Percentiles rank a stretch among this genome's conserved stretches.
phyloP scores from a whole-genome alignment of 2,888 invertebrate genomes.

The Sarcophaga carnaria region DNA sequence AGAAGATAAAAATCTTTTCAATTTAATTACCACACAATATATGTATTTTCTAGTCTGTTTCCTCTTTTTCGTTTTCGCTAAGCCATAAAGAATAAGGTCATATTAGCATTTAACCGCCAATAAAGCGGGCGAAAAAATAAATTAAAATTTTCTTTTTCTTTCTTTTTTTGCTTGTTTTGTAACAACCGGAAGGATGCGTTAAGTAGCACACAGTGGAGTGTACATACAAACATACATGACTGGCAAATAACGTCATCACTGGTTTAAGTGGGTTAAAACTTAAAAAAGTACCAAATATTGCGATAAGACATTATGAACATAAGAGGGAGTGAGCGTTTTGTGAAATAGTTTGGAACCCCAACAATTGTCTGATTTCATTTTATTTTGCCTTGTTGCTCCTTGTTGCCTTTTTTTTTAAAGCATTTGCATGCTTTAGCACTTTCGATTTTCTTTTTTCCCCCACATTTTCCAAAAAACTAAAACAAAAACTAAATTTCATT shows the following conservation, averaged over 20 bases:
- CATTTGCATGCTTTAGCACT: conserved; percentile 24
- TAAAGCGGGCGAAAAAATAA: conserved; percentile 2
- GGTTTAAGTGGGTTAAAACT: conserved; percentile 30
- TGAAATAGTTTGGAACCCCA: neutral
- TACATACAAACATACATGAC: too few relatives aligned
- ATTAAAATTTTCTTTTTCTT: conserved; percentile 19
- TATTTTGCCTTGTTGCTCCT: neutral
- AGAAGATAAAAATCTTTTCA: neutral
- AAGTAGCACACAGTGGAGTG: conserved; percentile 16
- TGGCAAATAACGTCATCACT: conserved; percentile 16
- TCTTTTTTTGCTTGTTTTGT: too few relatives aligned
- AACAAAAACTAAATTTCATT: conserved; percentile 44
- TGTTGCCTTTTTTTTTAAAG: neutral
- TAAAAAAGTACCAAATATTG: neutral
- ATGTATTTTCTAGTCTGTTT: neutral
- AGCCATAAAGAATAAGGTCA: conserved; percentile 51
- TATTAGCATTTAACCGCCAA: conserved; percentile 50
- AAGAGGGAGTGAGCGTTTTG: too few relatives aligned
- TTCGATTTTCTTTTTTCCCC: neutral
- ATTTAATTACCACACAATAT: conserved; percentile 41
- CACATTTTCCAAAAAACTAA: neutral
- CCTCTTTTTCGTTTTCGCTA: neutral
- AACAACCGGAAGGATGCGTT: conserved; percentile 58
- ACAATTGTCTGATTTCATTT: neutral
- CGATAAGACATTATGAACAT: conserved; percentile 14